These are phyloP conservation scores for Alectoris magna DNA, from an alignment of 2,797 vertebrate species.

Conservation along the genomic window DNA sequence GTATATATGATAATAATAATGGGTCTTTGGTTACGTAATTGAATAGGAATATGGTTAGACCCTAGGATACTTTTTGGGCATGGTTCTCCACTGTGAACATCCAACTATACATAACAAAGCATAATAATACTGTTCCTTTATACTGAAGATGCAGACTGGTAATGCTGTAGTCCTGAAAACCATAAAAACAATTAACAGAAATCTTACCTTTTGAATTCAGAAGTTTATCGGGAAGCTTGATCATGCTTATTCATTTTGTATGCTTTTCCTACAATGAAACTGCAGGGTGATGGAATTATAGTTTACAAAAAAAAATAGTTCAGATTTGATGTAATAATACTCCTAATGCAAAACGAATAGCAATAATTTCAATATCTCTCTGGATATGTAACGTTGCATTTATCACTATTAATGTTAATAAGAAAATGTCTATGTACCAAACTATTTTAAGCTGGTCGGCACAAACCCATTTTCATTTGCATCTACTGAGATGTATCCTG, in stretches of 20 bases:
- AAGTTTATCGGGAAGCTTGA: background rate
- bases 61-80: background rate
- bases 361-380: constrained; percentile 22
- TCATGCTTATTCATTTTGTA: background rate
- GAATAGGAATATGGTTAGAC: background rate
- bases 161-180: background rate
- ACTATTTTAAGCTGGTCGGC: constrained; percentile 78
- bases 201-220: background rate
- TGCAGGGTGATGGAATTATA: background rate
- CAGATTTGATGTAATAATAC: constrained; percentile 9
- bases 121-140: background rate
- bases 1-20: background rate
- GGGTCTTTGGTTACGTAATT: background rate
- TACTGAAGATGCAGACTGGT: background rate
- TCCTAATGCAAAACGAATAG: constrained; percentile 39
- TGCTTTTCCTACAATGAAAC: background rate
- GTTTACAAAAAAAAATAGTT: background rate
- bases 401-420: constrained; percentile 59
- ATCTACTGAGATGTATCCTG: constrained; percentile 81
- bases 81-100: background rate
- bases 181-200: background rate
- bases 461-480: constrained; percentile 80
- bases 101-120: background rate
- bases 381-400: constrained; percentile 23
- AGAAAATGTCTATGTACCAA: constrained; percentile 64